Base-by-base conservation (phyloP, 2,797 vertebrate species). In the Pseudochromis fuscus region DNA sequence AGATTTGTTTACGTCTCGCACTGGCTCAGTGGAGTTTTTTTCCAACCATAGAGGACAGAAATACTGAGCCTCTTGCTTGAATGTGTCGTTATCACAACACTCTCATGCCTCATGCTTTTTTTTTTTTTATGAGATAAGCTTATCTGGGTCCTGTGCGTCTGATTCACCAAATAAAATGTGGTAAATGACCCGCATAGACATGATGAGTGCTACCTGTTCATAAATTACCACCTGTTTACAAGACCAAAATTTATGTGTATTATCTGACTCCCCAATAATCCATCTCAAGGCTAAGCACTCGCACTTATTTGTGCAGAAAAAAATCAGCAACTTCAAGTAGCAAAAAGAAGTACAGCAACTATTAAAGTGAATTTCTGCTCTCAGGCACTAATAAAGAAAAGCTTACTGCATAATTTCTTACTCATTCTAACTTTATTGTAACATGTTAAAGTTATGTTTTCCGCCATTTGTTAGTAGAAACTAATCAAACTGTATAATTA, bases 161-260 rank as follows among this genome's bases (percentile, higher is more conserved):
- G 21, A 58, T 57, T 53, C 30, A 19, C 46, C 30, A 57, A 51
- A 65, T 71, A 58, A 37, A 75, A 63, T 56, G 23, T 55, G 1
- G 4, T 79, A 53, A 80, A 83, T 61, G 44, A 42, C 60, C 46
- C 42, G 51, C 44, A 53, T 62, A 50, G 75, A 81, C 15, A 38
- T 27, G 15, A 59, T 33, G 56, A 55, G 51, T 24, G 25, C 27
- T 51, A 66, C 40, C 63, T 60, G 19, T 72, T 70, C 3, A 4
- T 42, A 71, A 67, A 67, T 62, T 60, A 68, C 25, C 15, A 1
- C 50, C 48, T 75, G 48, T 82, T 80, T 74, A 79, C 44, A 55
- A 46, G 67, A 65, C 40, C 16, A 3, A 53, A 49, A 72, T 77
- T 73, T 72, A 79, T 74, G 15, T 40, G 46, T 44, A 31, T 51